phyloP scores from a whole-genome alignment of 2,888 invertebrate species.

The Clistopyga incitator region DNA sequence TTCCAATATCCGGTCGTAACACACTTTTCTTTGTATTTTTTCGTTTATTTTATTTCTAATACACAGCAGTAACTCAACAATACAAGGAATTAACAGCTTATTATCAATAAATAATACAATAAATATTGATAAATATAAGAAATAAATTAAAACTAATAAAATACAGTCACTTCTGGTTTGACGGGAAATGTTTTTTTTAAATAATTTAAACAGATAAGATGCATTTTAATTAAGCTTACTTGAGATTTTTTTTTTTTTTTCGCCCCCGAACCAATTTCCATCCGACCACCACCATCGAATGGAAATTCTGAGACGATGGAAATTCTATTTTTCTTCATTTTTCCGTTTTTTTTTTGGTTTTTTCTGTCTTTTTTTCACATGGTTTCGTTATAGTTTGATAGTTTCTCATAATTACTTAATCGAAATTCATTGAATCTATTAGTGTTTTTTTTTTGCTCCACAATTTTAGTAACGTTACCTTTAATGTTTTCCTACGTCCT shows the following conservation, averaged over 20 bases:
- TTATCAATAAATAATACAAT: constrained; percentile 67
- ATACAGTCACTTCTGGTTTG: constrained; percentile 83
- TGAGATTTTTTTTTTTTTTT: constrained; percentile 75
- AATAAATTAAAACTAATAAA: constrained; percentile 77
- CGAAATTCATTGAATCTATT: constrained; percentile 60
- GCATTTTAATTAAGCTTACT: constrained; percentile 61
- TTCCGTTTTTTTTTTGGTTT: constrained; percentile 69
- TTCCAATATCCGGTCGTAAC: constrained; percentile 27
- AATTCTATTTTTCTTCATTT: constrained; percentile 80
- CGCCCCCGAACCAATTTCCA: constrained; percentile 77
- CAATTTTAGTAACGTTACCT: constrained; percentile 55
- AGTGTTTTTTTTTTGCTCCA: constrained; percentile 36
- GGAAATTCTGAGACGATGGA: constrained; percentile 79
- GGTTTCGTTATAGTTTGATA: constrained; percentile 51
- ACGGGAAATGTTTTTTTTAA: constrained; percentile 77
- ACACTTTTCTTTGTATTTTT: constrained; percentile 53
- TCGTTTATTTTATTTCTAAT: constrained; percentile 76
- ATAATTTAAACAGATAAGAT: constrained; percentile 44
- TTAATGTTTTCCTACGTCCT: constrained; percentile 59
- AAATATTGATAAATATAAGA: constrained; percentile 72
- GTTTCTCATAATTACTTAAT: constrained; percentile 59
- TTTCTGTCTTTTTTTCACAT: constrained; percentile 59
- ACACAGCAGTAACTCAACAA: constrained; percentile 79
- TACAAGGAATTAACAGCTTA: constrained; percentile 72
- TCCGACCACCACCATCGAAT: constrained; percentile 83